Base-by-base conservation (phyloP, 2,888 invertebrate species). In the Pachycephus smyrnensis region DNA sequence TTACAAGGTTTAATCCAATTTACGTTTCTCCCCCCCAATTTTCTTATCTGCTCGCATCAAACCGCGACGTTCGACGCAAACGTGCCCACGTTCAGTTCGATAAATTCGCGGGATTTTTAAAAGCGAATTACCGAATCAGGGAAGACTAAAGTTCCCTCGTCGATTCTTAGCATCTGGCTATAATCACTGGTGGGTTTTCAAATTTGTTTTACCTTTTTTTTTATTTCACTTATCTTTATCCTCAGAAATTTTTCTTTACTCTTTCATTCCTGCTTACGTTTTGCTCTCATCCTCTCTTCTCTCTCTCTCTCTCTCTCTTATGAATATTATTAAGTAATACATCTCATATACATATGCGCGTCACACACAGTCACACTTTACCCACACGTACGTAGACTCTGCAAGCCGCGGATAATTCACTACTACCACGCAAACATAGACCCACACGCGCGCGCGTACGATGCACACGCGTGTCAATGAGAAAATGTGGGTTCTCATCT, bases 251-350 rank as follows among this genome's bases (percentile, higher is more conserved):
- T 6, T 1, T 36, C 37, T 31, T 55, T 55, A 31, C 69, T 69
- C 74, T 71, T 68, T 74, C 75, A 55, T 80, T 35, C 77, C 77
- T 71, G 74, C 80, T 55, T 74, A 74, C 69, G 76, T 80, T 69
- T 79, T 23, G 76, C 80, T 82, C 76, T 76, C 80, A 78, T 79
- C 75, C 80, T 80, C 82, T 79, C 33, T 11, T 23, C 73, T 35
- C 36, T 32, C 12, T 32, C n/a, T 73, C 35, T n/a, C 35, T 35
- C 23, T 73, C 73, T 12, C 35, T 23, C 87, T 89, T 89, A 89
- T 89, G 89, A 87, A 89, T 89, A 89, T 89, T 89, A 89, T 89
- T 89, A 88, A 88, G 88, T 89, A 89, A 89, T 89, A 88, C 86
- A 85, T 82, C 71, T 73, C 82, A 79, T 33, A 32, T 82, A 73